These are phyloP conservation scores for Anastrepha ludens DNA, from an alignment of 1,140 invertebrate species.

Conservation along the genomic window DNA sequence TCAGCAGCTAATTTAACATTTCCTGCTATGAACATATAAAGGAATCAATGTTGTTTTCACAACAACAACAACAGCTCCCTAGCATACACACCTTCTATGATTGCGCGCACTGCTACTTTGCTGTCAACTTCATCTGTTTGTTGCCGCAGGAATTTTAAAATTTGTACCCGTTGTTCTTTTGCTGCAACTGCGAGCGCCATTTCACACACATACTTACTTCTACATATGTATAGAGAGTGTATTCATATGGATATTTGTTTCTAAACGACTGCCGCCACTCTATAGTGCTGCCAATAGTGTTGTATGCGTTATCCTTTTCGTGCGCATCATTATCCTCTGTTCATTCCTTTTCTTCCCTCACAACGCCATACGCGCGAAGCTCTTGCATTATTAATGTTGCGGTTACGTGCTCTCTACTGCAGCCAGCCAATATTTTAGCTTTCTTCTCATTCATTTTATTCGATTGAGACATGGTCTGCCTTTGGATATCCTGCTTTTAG, in stretches of 20 bases:
- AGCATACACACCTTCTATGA: too few relatives aligned
- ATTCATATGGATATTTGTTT: neutral
- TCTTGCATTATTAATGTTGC: conserved; percentile 9
- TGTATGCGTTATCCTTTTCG: neutral
- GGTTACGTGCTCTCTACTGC: neutral
- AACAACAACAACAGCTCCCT: too few relatives aligned
- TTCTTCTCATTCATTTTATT: neutral
- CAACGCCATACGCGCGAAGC: too few relatives aligned
- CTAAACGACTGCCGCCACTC: neutral
- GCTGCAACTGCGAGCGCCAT: neutral
- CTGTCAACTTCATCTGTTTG: too few relatives aligned
- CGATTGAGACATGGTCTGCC: neutral
- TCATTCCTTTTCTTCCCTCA: too few relatives aligned
- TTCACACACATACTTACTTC: too few relatives aligned
- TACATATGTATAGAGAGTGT: neutral
- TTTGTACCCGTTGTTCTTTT: neutral
- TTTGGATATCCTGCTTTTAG: neutral
- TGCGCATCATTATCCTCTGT: neutral
- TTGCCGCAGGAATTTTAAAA: neutral
- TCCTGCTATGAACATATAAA: too few relatives aligned
- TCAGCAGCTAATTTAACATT: too few relatives aligned
- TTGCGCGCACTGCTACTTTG: too few relatives aligned
- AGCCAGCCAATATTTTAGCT: neutral
- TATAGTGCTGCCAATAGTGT: neutral
- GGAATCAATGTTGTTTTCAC: too few relatives aligned